phyloP scores from a whole-genome alignment of 2,113 vertebrate species.

The Chaetodon auriga region DNA sequence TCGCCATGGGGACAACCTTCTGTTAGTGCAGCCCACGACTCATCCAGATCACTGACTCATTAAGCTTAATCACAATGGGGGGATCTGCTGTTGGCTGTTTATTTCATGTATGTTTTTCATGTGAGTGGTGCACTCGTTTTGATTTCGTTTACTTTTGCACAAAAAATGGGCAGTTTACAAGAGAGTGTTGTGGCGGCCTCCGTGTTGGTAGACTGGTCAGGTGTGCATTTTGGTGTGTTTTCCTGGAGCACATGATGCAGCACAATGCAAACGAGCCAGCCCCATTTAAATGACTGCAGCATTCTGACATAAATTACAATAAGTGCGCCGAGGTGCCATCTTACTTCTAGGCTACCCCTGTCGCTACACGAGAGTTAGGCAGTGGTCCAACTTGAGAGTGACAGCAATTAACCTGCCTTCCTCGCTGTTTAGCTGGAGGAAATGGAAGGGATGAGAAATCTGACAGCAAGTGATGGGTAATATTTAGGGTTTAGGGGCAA shows the following conservation, averaged over 20 bases:
- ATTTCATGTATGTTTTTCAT: no score
- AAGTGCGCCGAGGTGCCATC: conserved; percentile 75
- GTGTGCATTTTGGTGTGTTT: conserved; percentile 45
- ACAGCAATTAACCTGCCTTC: conserved; percentile 99
- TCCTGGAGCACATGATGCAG: conserved; percentile 71
- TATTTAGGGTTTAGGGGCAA: conserved; percentile 98
- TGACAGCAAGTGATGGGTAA: conserved; percentile 99
- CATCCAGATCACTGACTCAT: conserved; percentile 28
- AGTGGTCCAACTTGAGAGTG: conserved; percentile 98
- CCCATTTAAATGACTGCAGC: conserved; percentile 73
- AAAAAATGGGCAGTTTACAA: conserved; percentile 1
- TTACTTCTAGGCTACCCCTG: conserved; percentile 68
- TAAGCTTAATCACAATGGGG: background rate
- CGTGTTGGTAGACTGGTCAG: conserved; percentile 59
- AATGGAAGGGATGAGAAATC: conserved; percentile 96
- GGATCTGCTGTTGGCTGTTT: background rate
- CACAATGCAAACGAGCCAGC: conserved; percentile 68
- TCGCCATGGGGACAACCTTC: conserved; percentile 18
- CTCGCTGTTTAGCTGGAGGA: conserved; percentile 98
- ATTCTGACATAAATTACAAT: conserved; percentile 78
- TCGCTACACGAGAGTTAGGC: conserved; percentile 80
- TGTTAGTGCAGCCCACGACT: conserved; percentile 6
- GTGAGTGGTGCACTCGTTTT: background rate
- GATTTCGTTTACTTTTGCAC: background rate
- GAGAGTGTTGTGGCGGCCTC: background rate